These are phyloP conservation scores for Decapterus maruadsi DNA, from an alignment of 2,797 vertebrate genomes.

Conservation along the genomic window DNA sequence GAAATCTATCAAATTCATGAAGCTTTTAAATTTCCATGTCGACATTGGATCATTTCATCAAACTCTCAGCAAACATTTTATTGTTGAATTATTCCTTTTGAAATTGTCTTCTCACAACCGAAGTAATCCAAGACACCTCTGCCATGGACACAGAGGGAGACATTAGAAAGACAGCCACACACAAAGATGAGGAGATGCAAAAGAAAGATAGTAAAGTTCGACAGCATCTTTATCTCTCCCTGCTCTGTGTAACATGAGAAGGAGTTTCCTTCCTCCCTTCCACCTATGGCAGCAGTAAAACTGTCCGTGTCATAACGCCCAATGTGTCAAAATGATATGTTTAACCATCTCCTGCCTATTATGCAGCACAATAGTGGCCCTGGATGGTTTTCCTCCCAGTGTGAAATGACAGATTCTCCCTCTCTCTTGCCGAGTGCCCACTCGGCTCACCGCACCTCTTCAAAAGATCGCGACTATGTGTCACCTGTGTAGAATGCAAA, in stretches of 20 bases:
- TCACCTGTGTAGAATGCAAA: constrained; percentile 80
- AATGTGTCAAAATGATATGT: constrained; percentile 83
- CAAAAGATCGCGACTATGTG: constrained; percentile 75
- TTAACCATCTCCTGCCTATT: constrained; percentile 78
- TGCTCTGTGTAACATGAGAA: constrained; percentile 70
- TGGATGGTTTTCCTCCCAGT: constrained; percentile 78
- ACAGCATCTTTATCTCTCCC: constrained; percentile 45
- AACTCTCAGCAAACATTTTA: neutral
- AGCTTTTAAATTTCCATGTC: too few relatives aligned
- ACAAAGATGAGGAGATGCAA: constrained; percentile 35
- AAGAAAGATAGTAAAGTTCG: constrained; percentile 28
- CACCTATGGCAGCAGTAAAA: constrained; percentile 77
- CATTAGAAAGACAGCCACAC: constrained; percentile 11
- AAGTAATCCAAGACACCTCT: neutral
- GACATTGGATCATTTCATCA: neutral
- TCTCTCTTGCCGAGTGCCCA: constrained; percentile 76
- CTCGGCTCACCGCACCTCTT: constrained; percentile 72
- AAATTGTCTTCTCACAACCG: constrained; percentile 2
- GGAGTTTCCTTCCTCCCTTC: constrained; percentile 68
- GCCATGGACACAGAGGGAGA: constrained; percentile 4
- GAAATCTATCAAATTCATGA: too few relatives aligned
- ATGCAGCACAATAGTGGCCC: constrained; percentile 74
- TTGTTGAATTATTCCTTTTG: neutral
- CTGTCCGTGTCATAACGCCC: constrained; percentile 76
- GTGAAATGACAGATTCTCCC: constrained; percentile 82